Base-by-base conservation (phyloP, 2,113 vertebrate genomes). In the Amphiprion percula region DNA sequence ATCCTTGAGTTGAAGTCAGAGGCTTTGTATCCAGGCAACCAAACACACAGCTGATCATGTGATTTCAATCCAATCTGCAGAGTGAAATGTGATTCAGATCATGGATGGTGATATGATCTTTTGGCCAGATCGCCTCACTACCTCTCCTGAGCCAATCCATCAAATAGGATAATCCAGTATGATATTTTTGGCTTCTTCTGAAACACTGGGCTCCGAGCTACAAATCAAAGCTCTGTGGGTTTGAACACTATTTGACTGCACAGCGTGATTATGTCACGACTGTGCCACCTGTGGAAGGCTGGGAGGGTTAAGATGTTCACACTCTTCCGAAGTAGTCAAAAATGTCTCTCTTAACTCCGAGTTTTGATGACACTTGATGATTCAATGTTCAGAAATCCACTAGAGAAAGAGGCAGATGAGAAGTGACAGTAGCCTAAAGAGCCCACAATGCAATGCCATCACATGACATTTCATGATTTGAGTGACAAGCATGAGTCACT, bases 391-490 rank as follows among this genome's bases (percentile, higher is more conserved):
- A 67, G 81, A 70, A 41, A 66, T 26, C 37, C 23, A 28, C 11
- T 33, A 11, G 17, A 39, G 15, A 47, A 47, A 47, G 10, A 33
- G 49, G 44, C 65, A 4, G 49, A 80, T 46, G 0, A 11, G 47
- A 50, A 30, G 12, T 65, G 82, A 79, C 72, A 73, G 79, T 11
- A 33, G 63, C 72, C 72, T 70, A 1, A 15, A 74, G 78, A 80
- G 61, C 66, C 54, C 54, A 52, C 66, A 4, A 73, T 33, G 37
- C 50, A 28, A 19, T 10, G 52, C 64, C 21, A 21, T 33, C 30
- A 33, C 76, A 37, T 53, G 78, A 26, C 39, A 28, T 63, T 60
- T 46, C 30, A 10, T 11, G 50, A 68, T 77, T 56, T 37, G 65
- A 58, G 37, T 53, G 59, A 74, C 69, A 52, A 17, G 21, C 23